Base-by-base conservation (phyloP, 1,140 invertebrate genomes). In the Venustaconcha ellipsiformis region DNA sequence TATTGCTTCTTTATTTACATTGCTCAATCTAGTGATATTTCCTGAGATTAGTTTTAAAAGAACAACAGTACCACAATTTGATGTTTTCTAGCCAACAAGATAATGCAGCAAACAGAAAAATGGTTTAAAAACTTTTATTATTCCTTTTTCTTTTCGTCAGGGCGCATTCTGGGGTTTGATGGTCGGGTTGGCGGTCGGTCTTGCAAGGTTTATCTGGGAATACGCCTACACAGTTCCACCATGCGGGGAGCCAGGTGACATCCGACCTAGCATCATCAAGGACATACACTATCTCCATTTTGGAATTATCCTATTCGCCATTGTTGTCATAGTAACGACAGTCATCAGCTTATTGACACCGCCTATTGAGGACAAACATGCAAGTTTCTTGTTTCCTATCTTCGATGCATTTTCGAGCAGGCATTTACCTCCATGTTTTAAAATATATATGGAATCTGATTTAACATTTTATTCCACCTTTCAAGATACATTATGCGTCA, bases 161-260 rank as follows among this genome's bases (percentile, higher is more conserved):
- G 92, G 92, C 20, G 92, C 92, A 15, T 93, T 93, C 87, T 92
- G 90, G 90, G 91, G 92, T 57, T 82, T 93, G 37, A 92, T 92
- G 88, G 79, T 89, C 57, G 92, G 92, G 2, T 80, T 93, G 6
- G 79, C 90, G 15, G 83, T 91, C 65, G 92, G 92, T 4, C 23
- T 90, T n/a, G 85, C 90, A 14, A 80, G 90, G 8, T 88, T 91
- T 70, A 81, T 83, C n/a, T 89, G 89, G 87, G 88, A 90, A 76
- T 89, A 87, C 69, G 70, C 78, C 14, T 90, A 89, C 80, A 64
- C 78, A 18, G 77, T 83, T 0, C 82, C 83, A 14, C 87, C 86
- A 5, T 89, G 85, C 78, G 88, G 89, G 0, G 83, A 86, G 26
- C 80, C 78, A 23, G 37, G 37, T 48, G 81, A 86, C 71, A 73